Evolutionary conservation across 2,797 vertebrate genomes (phyloP).

Genomic region (Dallia pectoralis): DNA sequence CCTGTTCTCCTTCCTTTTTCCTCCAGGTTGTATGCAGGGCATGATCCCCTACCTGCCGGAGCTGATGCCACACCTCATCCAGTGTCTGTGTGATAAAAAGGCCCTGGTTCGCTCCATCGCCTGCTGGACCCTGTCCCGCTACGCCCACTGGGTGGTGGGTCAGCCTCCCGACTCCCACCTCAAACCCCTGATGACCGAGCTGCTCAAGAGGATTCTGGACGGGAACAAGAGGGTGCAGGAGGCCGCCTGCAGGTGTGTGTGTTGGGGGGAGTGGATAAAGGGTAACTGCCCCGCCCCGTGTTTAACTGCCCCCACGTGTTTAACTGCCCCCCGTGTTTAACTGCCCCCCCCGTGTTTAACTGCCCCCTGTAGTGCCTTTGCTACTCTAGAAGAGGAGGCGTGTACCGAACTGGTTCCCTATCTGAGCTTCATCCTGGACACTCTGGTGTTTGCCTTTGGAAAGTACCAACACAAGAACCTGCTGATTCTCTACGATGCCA

Average conservation of each 20-base stretch:
- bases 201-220: conserved; percentile 92
- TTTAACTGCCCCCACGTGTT: not conserved
- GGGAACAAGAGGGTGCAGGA: conserved; percentile 95
- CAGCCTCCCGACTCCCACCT: conserved; percentile 88
- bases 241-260: conserved; percentile 86
- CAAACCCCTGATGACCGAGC: conserved; percentile 92
- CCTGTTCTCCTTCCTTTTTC: not conserved
- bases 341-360: not conserved
- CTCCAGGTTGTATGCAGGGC: conserved; percentile 91
- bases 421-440: conserved; percentile 92
- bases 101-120: conserved; percentile 93
- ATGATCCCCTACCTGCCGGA: conserved; percentile 94
- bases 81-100: conserved; percentile 91
- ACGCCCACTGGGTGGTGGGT: conserved; percentile 94
- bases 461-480: conserved; percentile 97
- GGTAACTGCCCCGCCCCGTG: no score
- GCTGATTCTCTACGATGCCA: conserved; percentile 93
- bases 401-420: conserved; percentile 94
- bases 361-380: conserved; percentile 76
- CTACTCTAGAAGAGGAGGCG: conserved; percentile 92
- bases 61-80: conserved; percentile 91
- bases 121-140: conserved; percentile 95
- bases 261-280: not conserved
- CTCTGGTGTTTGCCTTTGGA: conserved; percentile 91
- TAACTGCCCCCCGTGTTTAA: not conserved